These are phyloP conservation scores for Alitta virens DNA, from an alignment of 2,888 invertebrate species.

Conservation along the genomic window DNA sequence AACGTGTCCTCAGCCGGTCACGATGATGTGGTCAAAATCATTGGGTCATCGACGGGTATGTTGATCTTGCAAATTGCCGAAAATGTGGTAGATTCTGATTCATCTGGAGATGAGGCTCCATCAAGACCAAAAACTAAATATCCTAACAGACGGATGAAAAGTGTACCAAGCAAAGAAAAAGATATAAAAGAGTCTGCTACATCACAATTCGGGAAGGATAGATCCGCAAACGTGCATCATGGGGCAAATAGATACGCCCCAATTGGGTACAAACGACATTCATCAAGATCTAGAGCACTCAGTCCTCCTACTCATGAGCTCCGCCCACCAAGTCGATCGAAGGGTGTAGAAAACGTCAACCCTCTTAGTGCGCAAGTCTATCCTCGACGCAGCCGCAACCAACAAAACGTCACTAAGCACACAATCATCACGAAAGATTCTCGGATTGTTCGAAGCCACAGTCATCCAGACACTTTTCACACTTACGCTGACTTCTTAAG, in stretches of 20 bases:
- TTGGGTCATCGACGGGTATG: conserved; percentile 78
- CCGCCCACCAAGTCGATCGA: neutral
- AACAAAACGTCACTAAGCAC: conserved; percentile 21
- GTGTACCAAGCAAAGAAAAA: neutral
- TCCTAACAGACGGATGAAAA: conserved; percentile 38
- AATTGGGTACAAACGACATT: neutral
- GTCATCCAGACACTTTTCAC: conserved; percentile 5
- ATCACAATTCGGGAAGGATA: conserved; percentile 6
- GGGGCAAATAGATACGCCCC: neutral
- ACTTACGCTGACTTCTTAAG: neutral
- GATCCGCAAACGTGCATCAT: neutral
- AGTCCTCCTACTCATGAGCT: conserved; percentile 10
- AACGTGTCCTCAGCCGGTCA: conserved; percentile 90
- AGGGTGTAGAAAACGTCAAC: conserved; percentile 22
- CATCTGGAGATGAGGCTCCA: conserved; percentile 68
- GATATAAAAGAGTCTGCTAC: neutral
- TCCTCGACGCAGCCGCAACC: conserved; percentile 3
- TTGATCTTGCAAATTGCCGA: conserved; percentile 36
- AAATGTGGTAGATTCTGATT: conserved; percentile 74
- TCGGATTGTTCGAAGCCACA: conserved; percentile 11
- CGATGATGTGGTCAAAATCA: conserved; percentile 87
- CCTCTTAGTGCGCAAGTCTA: conserved; percentile 10
- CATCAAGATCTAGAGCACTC: conserved; percentile 2
- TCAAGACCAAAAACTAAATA: conserved; percentile 51
- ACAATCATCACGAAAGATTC: conserved; percentile 27